Evolutionary conservation across 2,113 vertebrate genomes (phyloP), one percentile per base, ranked within the genome.

Genomic region (Paramormyrops kingsleyae): DNA sequence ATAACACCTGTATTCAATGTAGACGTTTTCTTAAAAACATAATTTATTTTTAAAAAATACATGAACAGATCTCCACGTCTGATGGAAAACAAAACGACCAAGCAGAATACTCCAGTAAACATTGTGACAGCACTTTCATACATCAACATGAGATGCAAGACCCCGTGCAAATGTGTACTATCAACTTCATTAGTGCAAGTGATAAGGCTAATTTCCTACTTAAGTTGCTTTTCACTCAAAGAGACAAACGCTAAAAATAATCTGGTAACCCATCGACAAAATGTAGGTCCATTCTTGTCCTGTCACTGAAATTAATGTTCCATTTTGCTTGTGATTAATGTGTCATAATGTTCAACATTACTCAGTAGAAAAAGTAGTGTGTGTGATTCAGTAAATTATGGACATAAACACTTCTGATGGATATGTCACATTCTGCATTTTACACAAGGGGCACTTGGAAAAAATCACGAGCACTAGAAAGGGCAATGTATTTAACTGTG

Each of bases 161-260:
- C 42, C 19, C 46, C 47, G 19, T 49, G 46, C 42, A 87, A 52
- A 52, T 17, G 10, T 21, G 12, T n/a, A 35, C 27, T 27, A 21
- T 88, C 53, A 42, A 66, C 53, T 46, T 88, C 39, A 42, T 93
- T 92, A 94, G 91, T 90, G 89, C 93, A 92, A 91, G 49, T 35
- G 85, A 53, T 31, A 93, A 89, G 94, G 93, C 93, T 27, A 91
- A 94, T 94, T 95, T 95, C 94, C 92, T 94, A 94, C 93, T 94
- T 90, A 15, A 87, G 87, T 93, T 91, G 94, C 91, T 92, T 92
- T 92, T 89, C 90, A 6, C 87, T 91, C 91, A 93, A 93, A 10
- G 27, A 94, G 92, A 93, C 92, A 94, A 95, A 95, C 95, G 95
- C 94, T 94, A 95, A 88, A 95, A 95, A 96, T 92, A 92, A 93